Evolutionary conservation across 2,113 vertebrate genomes (phyloP).

Genomic region (Etheostoma spectabile): DNA sequence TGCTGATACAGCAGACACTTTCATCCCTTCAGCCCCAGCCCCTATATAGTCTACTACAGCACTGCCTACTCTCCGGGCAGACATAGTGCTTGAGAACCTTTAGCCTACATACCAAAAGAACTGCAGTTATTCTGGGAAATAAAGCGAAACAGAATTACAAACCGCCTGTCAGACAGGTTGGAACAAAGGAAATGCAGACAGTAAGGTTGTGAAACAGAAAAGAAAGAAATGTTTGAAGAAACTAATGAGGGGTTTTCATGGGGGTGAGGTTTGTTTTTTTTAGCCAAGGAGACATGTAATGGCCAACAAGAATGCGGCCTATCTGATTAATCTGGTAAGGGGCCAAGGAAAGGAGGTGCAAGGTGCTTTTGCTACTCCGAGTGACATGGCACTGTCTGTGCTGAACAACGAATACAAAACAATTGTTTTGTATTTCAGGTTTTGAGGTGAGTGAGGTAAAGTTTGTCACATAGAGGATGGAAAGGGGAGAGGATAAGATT

Average conservation of each 20-base stretch:
- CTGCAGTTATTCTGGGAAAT: slow-evolving; percentile 36
- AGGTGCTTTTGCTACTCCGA: not conserved
- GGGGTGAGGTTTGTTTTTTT: not conserved
- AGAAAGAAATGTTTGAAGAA: slow-evolving; percentile 28
- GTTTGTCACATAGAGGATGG: not conserved
- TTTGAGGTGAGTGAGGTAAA: not conserved
- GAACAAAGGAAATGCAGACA: slow-evolving; percentile 47
- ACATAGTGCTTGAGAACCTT: slow-evolving; percentile 48
- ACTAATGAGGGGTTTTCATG: slow-evolving; percentile 49
- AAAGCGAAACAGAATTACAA: slow-evolving; percentile 44
- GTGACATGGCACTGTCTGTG: not conserved
- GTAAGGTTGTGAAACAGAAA: slow-evolving; percentile 14
- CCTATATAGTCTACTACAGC: slow-evolving; percentile 27
- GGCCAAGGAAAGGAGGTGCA: slow-evolving; percentile 13
- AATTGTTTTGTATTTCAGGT: too few species aligned
- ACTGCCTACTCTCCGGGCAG: slow-evolving; percentile 11
- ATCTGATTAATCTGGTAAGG: slow-evolving; percentile 54
- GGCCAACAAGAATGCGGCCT: slow-evolving; percentile 52
- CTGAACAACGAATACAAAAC: not conserved
- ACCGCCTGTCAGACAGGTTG: slow-evolving; percentile 41
- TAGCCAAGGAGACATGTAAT: slow-evolving; percentile 61
- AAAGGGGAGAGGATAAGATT: not conserved
- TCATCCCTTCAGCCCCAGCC: not conserved
- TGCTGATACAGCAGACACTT: slow-evolving; percentile 20
- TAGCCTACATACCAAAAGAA: slow-evolving; percentile 61